phyloP scores from a whole-genome alignment of 2,113 vertebrate genomes.

The Manacus vitellinus region DNA sequence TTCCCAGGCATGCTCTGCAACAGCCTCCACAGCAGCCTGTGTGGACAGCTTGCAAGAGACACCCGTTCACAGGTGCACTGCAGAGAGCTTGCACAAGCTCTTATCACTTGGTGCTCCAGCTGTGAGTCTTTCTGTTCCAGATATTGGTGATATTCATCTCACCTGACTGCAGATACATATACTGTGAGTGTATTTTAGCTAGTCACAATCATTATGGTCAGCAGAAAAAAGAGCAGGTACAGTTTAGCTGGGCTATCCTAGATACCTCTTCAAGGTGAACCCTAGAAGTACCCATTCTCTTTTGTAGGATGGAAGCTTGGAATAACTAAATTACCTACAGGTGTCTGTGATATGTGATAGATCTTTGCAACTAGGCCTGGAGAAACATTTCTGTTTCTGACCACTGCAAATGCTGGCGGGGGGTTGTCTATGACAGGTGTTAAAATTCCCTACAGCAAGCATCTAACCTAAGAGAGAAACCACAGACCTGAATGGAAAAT shows the following conservation, averaged over 20 bases:
- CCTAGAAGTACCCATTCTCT: background rate
- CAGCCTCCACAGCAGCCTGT: background rate
- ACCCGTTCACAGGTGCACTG: background rate
- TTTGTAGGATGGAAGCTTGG: background rate
- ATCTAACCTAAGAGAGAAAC: background rate
- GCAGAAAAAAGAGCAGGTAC: background rate
- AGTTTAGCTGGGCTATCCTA: background rate
- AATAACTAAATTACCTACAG: background rate
- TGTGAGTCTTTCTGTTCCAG: background rate
- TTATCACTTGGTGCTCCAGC: background rate
- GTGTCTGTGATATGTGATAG: background rate
- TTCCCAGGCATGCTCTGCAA: fast-evolving
- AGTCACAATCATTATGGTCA: background rate
- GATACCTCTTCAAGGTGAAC: background rate
- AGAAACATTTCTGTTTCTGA: background rate
- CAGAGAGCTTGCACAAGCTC: background rate
- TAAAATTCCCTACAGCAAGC: background rate
- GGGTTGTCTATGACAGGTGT: background rate
- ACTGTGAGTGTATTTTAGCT: background rate
- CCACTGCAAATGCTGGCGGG: background rate
- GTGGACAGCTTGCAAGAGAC: background rate
- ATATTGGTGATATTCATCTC: background rate
- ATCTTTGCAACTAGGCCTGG: background rate
- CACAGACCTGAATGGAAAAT: background rate
- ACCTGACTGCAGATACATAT: background rate